phyloP scores from a whole-genome alignment of 2,113 vertebrate genomes.

The Miniopterus natalensis region DNA sequence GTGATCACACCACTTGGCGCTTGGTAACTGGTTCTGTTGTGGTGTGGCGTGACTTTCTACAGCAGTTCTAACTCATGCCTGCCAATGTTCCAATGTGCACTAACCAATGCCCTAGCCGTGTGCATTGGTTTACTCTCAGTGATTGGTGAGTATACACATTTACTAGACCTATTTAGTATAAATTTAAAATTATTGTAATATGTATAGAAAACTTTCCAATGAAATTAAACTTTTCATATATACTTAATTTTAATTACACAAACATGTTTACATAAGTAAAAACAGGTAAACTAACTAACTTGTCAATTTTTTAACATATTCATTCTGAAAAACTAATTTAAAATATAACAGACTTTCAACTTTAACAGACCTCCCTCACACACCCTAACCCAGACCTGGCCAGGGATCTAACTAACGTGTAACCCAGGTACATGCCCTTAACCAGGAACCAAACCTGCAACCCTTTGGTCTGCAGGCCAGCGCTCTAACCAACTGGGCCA shows the following conservation, averaged over 20 bases:
- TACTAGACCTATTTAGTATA: background rate
- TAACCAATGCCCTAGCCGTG: background rate
- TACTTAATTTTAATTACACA: background rate
- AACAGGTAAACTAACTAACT: background rate
- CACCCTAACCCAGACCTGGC: too few species aligned
- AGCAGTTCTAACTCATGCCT: background rate
- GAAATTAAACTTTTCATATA: background rate
- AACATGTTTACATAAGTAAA: background rate
- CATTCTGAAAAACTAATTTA: background rate
- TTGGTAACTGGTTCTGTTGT: background rate
- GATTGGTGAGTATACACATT: background rate
- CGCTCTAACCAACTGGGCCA: too few species aligned
- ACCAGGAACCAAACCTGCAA: too few species aligned
- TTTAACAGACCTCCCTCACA: too few species aligned
- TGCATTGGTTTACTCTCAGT: background rate
- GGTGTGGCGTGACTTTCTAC: background rate
- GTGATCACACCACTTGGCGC: background rate
- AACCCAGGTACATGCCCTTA: too few species aligned
- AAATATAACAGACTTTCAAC: too few species aligned
- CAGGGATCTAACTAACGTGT: too few species aligned
- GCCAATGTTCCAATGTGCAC: background rate
- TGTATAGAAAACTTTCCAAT: background rate
- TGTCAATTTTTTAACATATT: background rate
- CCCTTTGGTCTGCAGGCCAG: too few species aligned
- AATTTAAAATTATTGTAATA: background rate